Base-by-base conservation (phyloP, 2,888 invertebrate species). In the Xestia sexstrigata region DNA sequence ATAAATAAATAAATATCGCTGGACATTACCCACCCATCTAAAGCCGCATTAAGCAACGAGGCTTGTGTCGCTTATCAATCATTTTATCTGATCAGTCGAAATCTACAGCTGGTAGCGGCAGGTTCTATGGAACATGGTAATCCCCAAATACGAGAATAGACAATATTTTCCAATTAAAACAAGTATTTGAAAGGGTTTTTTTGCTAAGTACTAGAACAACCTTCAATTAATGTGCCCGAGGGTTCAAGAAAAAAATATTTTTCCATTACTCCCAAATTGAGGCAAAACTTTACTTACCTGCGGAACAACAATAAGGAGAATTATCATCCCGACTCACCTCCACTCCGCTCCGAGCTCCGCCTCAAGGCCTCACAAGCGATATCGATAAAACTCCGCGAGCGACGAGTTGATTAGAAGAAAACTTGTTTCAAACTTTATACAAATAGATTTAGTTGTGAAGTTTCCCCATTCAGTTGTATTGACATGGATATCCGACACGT, bases 361-460 rank as follows among this genome's bases (percentile, higher is more conserved):
- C 26, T 52, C 26, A 20, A 47, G 74, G 74, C 39, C 58, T 42
- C 62, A 4, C 74, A 67, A 72, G 49, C 76, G 63, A 60, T 76
- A 76, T 80, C 70, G 81, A 76, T 73, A 80, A 73, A 84, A 70
- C 77, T 84, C 68, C n/a, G 23, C 45, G 30, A 26, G 65, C 62
- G 30, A 65, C 26, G 73, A 81, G 67, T 73, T 81, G 73, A 81
- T 76, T 81, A 70, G 73, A 84, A 73, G 47, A 63, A 81, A 80
- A 49, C 66, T 70, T 70, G 58, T 67, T 63, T 58, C 26, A 6
- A 83, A 83, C 72, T 83, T 82, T 47, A 66, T 30, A 76, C 76
- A 72, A 82, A 81, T 71, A 83, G 77, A 81, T 83, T 81, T 74
- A 73, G 77, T 83, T 70, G 76, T 63, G 52, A 81, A 83, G 45